These are phyloP conservation scores for Corapipo altera DNA, from an alignment of 2,113 vertebrate genomes.

Conservation along the genomic window DNA sequence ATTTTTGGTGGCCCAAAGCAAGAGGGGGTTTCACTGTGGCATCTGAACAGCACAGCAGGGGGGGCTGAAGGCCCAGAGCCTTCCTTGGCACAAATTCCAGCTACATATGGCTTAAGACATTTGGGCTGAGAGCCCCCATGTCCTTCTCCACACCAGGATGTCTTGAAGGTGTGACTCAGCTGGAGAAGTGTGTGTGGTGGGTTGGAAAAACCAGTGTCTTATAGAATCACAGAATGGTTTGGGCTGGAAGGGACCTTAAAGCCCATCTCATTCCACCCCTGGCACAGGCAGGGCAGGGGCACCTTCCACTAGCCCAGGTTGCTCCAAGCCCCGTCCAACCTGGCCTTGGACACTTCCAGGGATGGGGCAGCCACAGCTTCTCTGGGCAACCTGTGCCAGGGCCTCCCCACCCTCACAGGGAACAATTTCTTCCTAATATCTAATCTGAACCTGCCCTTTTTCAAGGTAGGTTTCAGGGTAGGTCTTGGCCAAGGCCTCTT, in stretches of 20 bases:
- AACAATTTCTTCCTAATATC: not conserved
- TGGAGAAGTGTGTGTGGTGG: not conserved
- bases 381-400: not conserved
- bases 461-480: not conserved
- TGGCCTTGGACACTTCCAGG: not conserved
- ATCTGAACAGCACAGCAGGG: not conserved
- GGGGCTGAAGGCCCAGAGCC: not conserved
- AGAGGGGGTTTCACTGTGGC: not conserved
- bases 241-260: not conserved
- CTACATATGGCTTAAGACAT: not conserved
- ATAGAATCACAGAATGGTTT: not conserved
- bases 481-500: not conserved
- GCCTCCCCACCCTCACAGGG: accelerated
- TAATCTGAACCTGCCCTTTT: not conserved
- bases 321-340: accelerated
- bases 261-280: not conserved
- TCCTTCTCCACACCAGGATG: not conserved
- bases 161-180: not conserved
- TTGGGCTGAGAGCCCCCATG: not conserved
- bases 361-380: not conserved
- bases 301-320: accelerated
- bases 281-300: not conserved
- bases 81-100: not conserved
- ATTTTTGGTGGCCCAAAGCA: not conserved
- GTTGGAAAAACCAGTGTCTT: not conserved